These are phyloP conservation scores for Cyaniris semiargus DNA, from an alignment of 2,888 invertebrate genomes.

Conservation along the genomic window DNA sequence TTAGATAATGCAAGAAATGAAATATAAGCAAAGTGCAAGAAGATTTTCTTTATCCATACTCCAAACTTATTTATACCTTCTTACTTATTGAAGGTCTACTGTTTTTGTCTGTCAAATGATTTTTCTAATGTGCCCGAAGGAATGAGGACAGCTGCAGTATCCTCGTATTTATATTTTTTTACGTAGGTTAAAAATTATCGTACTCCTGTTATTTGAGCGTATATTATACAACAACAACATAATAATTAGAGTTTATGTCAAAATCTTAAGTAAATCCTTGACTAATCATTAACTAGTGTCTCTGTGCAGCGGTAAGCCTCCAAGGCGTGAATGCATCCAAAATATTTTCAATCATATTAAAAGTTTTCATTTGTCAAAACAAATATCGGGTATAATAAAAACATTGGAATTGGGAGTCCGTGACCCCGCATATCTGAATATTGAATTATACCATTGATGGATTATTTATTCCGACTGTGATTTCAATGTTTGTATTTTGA, in stretches of 20 bases:
- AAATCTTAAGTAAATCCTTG: background rate
- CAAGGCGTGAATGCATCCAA: background rate
- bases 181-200: too few species aligned
- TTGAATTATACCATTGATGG: slow-evolving; percentile 48
- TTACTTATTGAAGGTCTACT: too few species aligned
- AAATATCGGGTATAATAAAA: slow-evolving; percentile 27
- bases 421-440: slow-evolving; percentile 50
- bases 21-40: too few species aligned
- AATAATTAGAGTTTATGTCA: background rate
- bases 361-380: slow-evolving; percentile 15
- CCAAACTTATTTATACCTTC: too few species aligned
- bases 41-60: too few species aligned
- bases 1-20: too few species aligned
- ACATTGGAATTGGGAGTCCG: slow-evolving; percentile 40
- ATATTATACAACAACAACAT: too few species aligned
- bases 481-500: slow-evolving; percentile 46
- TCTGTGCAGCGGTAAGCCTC: background rate
- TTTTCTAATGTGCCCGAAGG: too few species aligned
- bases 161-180: too few species aligned
- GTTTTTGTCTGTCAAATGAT: too few species aligned
- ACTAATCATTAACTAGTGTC: background rate
- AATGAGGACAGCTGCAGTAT: too few species aligned
- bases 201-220: too few species aligned
- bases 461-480: slow-evolving; percentile 43
- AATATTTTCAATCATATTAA: slow-evolving; percentile 20